Percentiles rank a stretch among this genome's conserved stretches.
Conservation (phyloP, 2,113 vertebrate species). For the Coturnix japonica region DNA sequence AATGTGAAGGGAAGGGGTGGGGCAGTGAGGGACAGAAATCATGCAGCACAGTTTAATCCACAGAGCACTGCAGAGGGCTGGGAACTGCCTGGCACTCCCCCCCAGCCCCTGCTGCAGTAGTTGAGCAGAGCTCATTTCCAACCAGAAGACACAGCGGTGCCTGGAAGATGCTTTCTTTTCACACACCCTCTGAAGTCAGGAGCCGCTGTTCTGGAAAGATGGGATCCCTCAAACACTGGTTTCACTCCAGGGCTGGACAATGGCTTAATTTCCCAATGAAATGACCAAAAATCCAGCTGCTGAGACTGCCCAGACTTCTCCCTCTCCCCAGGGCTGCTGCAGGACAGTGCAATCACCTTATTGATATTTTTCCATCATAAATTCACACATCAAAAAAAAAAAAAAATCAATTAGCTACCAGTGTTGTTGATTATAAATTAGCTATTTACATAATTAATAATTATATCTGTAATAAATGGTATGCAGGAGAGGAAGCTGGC, state of each 20-base stretch:
- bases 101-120: not conserved
- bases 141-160: not conserved
- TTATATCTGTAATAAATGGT: constrained; percentile 72
- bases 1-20: not conserved
- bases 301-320: not conserved
- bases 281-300: not conserved
- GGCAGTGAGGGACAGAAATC: not conserved
- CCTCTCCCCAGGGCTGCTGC: fast-evolving
- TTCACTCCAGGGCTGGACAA: not conserved
- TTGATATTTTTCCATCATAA: not conserved
- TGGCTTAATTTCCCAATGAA: not conserved
- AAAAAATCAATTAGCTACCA: constrained; percentile 70
- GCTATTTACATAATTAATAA: constrained; percentile 79
- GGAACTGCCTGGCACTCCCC: not conserved
- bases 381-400: not conserved
- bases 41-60: not conserved
- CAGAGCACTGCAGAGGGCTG: not conserved
- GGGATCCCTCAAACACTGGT: not conserved
- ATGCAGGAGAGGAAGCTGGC: constrained; percentile 7
- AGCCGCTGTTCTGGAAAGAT: not conserved
- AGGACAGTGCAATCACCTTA: not conserved
- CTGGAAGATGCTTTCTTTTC: not conserved
- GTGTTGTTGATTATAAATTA: constrained; percentile 71
- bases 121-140: not conserved
- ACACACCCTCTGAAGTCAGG: not conserved